Evolutionary conservation across 2,888 invertebrate species (phyloP).

Genomic region (Erebia ligea): DNA sequence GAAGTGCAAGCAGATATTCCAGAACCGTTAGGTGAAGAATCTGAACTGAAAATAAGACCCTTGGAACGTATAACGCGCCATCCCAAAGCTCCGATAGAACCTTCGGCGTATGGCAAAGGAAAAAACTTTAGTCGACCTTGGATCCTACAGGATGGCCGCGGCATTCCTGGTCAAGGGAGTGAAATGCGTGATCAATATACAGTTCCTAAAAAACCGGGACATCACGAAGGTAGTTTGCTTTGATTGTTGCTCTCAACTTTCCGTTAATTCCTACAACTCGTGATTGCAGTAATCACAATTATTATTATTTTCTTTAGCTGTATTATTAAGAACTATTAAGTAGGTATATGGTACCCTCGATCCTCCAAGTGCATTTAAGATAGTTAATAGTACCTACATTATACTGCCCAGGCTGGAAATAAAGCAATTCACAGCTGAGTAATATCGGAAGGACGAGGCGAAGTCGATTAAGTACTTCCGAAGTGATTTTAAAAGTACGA

Average conservation of each 20-base stretch:
- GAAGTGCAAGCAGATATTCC: constrained; percentile 69
- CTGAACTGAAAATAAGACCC: constrained; percentile 63
- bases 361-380: too few relatives aligned
- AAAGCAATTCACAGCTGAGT: too few relatives aligned
- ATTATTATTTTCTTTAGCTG: too few relatives aligned
- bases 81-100: constrained; percentile 71
- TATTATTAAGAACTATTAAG: too few relatives aligned
- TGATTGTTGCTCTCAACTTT: not conserved
- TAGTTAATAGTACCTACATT: too few relatives aligned
- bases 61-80: constrained; percentile 66
- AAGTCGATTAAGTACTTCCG: too few relatives aligned
- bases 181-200: constrained; percentile 66
- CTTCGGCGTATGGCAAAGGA: constrained; percentile 68
- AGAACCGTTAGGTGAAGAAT: constrained; percentile 55
- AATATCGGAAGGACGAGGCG: too few relatives aligned
- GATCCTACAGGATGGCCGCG: constrained; percentile 75
- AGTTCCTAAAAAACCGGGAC: constrained; percentile 58
- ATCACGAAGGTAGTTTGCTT: constrained; percentile 54
- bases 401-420: too few relatives aligned
- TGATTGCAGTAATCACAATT: too few relatives aligned
- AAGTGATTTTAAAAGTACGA: too few relatives aligned
- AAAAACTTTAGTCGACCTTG: constrained; percentile 70
- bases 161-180: constrained; percentile 62
- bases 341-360: too few relatives aligned
- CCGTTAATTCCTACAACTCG: not conserved